Base-by-base conservation (phyloP, 2,113 vertebrate genomes). In the Laticauda laticaudata region DNA sequence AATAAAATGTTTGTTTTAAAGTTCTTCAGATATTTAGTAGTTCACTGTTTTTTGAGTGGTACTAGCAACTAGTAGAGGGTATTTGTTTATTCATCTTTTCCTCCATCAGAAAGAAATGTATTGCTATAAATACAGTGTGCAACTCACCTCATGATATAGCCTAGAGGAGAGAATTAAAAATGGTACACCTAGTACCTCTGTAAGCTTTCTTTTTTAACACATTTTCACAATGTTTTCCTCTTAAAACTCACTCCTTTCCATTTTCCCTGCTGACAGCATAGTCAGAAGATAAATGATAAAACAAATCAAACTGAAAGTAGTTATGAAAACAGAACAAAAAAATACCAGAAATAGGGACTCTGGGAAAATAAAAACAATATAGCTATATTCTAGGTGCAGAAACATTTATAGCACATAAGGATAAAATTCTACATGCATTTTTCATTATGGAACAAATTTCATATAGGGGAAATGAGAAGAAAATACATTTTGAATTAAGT, bases 1-100 rank as follows among this genome's bases (percentile, higher is more conserved):
- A 90, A 91, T 94, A 95, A 94, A 95, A 94, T 95, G 94, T 95
- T 92, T 53, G 9, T 8, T 1, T 48, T 93, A 93, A n/a, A 53
- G 88, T 94, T 95, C 21, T 86, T 96, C 93, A 94, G 54, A 86
- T 96, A 93, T 94, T 97, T 92, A 95, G 34, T 91, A 95, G 92
- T 48, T 95, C 95, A 86, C 57, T 94, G 5, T 94, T 89, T 96
- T 87, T 93, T 95, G 43, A 95, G 81, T 95, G 91, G 5, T 86
- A 86, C 11, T 0, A 0, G 75, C 85, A 69, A 95, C 54, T 6
- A 91, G n/a, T 59, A 26, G 55, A 92, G 91, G 43, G 43, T 95
- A 94, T 93, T 95, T 94, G 1, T 91, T 59, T 92, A 94, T 93
- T 93, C 1, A 0, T 93, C n/a, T 34, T 54, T 81, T 48, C 75